A percentile compares a stretch with the other conserved stretches of the same genome.
These are phyloP conservation scores for Glareola pratincola DNA, from an alignment of 2,113 vertebrate species.

Conservation along the genomic window DNA sequence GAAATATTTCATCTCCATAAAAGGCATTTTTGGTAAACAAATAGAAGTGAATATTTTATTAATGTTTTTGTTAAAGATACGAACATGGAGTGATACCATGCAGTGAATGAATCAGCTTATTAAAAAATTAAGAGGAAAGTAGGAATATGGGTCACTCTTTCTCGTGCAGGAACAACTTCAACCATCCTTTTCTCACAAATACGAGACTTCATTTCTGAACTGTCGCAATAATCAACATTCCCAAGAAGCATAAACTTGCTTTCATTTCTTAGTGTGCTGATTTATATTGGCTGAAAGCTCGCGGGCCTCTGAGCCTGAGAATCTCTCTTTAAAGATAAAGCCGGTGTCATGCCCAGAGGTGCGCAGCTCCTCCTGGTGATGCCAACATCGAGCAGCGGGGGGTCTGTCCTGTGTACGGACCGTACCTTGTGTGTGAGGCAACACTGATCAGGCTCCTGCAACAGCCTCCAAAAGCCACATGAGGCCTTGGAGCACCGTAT, in stretches of 20 bases:
- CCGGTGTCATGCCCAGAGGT: neutral
- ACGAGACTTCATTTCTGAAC: neutral
- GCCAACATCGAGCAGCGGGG: too few species aligned
- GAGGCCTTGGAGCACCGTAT: neutral
- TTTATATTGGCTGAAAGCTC: neutral
- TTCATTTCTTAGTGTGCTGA: neutral
- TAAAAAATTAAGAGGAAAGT: conserved; percentile 10
- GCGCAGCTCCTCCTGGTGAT: neutral
- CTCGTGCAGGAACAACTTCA: neutral
- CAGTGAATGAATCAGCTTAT: conserved; percentile 6
- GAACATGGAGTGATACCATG: neutral
- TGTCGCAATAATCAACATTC: neutral
- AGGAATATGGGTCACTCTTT: conserved; percentile 25
- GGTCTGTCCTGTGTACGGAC: rapidly evolving
- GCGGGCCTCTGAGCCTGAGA: neutral
- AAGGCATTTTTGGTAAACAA: conserved; percentile 46
- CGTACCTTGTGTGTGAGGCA: rapidly evolving
- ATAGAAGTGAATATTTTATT: conserved; percentile 43
- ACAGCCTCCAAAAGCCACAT: neutral
- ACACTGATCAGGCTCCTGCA: neutral
- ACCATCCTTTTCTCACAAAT: neutral
- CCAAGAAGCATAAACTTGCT: neutral
- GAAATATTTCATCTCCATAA: conserved; percentile 35
- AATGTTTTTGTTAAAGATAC: neutral
- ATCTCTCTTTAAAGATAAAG: neutral